A percentile compares a stretch with the other conserved stretches of the same genome.
These are phyloP conservation scores for Tauraco erythrolophus DNA, from an alignment of 2,113 vertebrate genomes.

Conservation along the genomic window DNA sequence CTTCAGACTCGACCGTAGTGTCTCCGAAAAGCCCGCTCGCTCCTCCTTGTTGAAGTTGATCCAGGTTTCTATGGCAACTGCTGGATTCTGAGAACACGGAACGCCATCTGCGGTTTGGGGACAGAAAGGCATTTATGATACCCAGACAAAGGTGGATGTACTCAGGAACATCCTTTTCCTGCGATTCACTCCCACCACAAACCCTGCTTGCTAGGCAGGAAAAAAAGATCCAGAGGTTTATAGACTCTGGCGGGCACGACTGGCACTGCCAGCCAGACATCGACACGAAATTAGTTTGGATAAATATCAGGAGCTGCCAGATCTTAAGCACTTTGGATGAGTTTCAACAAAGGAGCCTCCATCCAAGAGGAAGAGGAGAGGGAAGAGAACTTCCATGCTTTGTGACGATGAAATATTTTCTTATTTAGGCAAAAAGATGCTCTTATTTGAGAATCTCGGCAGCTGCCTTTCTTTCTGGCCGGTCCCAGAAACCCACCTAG, in stretches of 20 bases:
- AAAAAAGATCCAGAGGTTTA: neutral
- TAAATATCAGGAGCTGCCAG: neutral
- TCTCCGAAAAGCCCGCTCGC: slow-evolving; percentile 87
- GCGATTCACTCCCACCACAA: neutral
- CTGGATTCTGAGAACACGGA: slow-evolving; percentile 94
- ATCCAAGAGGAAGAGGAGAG: neutral
- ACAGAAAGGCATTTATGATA: slow-evolving; percentile 16
- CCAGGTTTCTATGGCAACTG: slow-evolving; percentile 92
- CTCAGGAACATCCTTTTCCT: neutral
- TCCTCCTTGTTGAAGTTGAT: slow-evolving; percentile 97
- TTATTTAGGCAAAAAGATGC: neutral
- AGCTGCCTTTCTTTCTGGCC: neutral
- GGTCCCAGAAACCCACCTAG: neutral
- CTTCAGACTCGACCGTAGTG: slow-evolving; percentile 91
- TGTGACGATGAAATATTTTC: fast-evolving
- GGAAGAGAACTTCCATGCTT: neutral
- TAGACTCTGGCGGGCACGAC: neutral
- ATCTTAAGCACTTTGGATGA: neutral
- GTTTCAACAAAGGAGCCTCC: neutral
- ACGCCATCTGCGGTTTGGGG: slow-evolving; percentile 87
- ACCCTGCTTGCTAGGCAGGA: neutral
- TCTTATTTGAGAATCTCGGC: neutral
- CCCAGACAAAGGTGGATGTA: neutral
- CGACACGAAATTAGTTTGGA: neutral
- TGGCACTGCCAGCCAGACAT: neutral